Conservation (phyloP, 2,113 vertebrate species). For the Apodemus sylvaticus region DNA sequence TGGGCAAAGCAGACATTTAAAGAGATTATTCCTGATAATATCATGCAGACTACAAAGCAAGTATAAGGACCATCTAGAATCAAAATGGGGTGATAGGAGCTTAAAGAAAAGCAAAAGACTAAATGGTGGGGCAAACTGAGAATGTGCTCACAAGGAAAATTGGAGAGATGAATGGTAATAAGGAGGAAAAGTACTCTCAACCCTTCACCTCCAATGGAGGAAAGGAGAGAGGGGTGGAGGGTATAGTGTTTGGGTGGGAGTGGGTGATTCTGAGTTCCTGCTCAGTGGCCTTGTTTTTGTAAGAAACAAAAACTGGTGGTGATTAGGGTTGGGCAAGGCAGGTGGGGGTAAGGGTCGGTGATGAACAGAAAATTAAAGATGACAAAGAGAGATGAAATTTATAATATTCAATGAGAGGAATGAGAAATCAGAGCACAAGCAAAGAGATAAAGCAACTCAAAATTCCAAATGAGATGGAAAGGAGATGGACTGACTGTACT, state of each 20-base stretch:
- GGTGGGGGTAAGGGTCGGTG: too few species aligned
- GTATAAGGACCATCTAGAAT: not conserved
- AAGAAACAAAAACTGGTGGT: not conserved
- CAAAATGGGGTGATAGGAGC: not conserved
- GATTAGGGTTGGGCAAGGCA: not conserved
- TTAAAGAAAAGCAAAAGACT: not conserved
- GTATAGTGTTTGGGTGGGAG: rapidly evolving
- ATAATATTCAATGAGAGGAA: not conserved
- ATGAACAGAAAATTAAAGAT: too few species aligned
- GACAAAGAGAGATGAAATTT: not conserved
- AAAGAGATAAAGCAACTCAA: not conserved
- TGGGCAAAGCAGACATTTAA: not conserved
- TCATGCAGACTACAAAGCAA: not conserved
- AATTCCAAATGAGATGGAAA: not conserved
- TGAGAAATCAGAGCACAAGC: not conserved
- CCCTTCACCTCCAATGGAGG: rapidly evolving
- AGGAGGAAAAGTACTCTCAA: not conserved
- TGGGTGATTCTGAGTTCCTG: not conserved
- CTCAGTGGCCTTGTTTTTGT: not conserved
- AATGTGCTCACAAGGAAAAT: not conserved
- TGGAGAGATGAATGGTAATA: not conserved
- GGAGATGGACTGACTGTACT: not conserved
- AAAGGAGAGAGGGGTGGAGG: not conserved
- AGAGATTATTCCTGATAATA: not conserved
- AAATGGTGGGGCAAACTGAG: not conserved